phyloP scores from a whole-genome alignment of 2,797 vertebrate species.

The Cottoperca gobio region DNA sequence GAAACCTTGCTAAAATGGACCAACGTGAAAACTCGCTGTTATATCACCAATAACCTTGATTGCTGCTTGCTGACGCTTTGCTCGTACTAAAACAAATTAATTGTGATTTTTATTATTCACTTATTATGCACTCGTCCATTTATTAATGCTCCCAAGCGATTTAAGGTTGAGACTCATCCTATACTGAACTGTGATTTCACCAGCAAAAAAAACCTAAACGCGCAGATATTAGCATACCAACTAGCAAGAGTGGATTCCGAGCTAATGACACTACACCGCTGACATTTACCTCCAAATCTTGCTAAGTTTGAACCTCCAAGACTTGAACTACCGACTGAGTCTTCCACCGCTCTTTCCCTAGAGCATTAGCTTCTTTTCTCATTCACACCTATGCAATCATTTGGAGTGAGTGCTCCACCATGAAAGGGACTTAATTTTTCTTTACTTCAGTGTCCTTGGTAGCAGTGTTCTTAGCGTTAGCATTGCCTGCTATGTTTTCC shows the following conservation, averaged over 20 bases:
- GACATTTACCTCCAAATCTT: conserved; percentile 22
- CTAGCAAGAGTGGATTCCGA: conserved; percentile 2
- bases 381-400: conserved; percentile 81
- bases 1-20: conserved; percentile 68
- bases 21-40: conserved; percentile 63
- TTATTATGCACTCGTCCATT: conserved; percentile 49
- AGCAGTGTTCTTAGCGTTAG: conserved; percentile 49
- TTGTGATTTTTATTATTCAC: conserved; percentile 49
- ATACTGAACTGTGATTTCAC: conserved; percentile 69
- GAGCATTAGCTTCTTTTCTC: conserved; percentile 51
- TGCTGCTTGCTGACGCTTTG: conserved; percentile 59
- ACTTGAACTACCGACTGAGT: conserved; percentile 57
- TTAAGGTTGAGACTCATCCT: conserved; percentile 35
- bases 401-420: conserved; percentile 39
- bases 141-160: conserved; percentile 47
- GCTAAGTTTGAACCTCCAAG: conserved; percentile 65
- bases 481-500: conserved; percentile 42
- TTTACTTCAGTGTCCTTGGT: conserved; percentile 34
- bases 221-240: conserved; percentile 21
- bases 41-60: conserved; percentile 51
- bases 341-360: conserved; percentile 61
- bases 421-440: conserved; percentile 62
- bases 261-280: conserved; percentile 16
- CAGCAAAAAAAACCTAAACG: conserved; percentile 56
- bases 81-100: conserved; percentile 43